These are phyloP conservation scores for Hyperoplus lanceolatus DNA, from an alignment of 2,797 vertebrate genomes.

Conservation along the genomic window DNA sequence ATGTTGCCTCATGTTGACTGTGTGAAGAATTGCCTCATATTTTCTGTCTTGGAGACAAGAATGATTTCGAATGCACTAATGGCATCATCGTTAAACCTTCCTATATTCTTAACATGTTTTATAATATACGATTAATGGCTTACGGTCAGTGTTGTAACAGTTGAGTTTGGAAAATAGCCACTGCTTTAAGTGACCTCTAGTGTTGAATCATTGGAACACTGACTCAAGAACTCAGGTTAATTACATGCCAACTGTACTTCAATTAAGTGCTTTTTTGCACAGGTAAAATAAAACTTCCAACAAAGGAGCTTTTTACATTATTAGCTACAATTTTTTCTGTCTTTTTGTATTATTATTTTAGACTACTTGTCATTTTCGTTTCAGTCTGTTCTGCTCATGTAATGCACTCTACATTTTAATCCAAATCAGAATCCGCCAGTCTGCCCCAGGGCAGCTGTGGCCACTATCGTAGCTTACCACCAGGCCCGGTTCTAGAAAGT, in stretches of 20 bases:
- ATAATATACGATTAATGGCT: neutral
- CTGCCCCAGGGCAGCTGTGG: too few relatives aligned
- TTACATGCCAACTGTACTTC: neutral
- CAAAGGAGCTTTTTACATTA: neutral
- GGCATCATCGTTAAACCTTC: neutral
- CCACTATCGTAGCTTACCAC: too few relatives aligned
- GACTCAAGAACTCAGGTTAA: neutral
- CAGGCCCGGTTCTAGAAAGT: too few relatives aligned
- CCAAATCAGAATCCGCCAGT: too few relatives aligned
- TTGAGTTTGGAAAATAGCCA: neutral
- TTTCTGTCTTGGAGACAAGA: neutral
- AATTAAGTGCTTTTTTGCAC: neutral
- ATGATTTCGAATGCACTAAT: neutral
- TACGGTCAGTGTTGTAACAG: conserved; percentile 10
- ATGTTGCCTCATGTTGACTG: conserved; percentile 23
- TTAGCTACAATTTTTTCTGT: neutral
- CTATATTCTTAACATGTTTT: neutral
- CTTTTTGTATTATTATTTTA: neutral
- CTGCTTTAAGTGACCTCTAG: conserved; percentile 56
- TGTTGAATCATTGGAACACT: conserved; percentile 15
- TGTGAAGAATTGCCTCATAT: neutral
- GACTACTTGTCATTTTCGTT: neutral
- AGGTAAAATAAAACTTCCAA: neutral
- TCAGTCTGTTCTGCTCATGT: neutral
- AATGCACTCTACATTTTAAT: too few relatives aligned